phyloP scores from a whole-genome alignment of 2,888 invertebrate species.

The Myopa testacea region DNA sequence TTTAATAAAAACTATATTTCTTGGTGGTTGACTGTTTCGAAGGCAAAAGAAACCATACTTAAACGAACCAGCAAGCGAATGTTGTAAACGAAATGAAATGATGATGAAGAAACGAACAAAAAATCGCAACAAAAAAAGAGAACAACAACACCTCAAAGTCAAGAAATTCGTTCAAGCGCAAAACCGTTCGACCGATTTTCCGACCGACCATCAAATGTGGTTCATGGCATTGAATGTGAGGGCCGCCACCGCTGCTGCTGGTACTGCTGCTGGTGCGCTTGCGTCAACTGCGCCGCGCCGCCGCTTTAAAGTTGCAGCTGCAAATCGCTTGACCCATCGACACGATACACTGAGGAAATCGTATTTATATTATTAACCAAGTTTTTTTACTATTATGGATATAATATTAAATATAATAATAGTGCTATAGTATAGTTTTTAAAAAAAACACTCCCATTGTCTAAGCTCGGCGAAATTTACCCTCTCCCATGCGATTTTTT shows the following conservation, averaged over 20 bases:
- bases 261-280: conserved; percentile 18
- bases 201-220: conserved; percentile 42
- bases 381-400: neutral
- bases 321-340: neutral
- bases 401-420: too few species aligned
- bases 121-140: conserved; percentile 31
- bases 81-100: conserved; percentile 23
- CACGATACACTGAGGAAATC: neutral
- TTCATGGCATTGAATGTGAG: conserved; percentile 51
- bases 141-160: conserved; percentile 53
- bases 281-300: neutral
- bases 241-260: neutral
- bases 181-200: conserved; percentile 41
- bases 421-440: too few species aligned
- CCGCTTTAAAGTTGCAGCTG: conserved; percentile 14
- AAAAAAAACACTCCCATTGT: too few species aligned
- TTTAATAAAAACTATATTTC: conserved; percentile 35
- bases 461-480: too few species aligned
- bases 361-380: neutral
- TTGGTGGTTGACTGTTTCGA: conserved; percentile 48
- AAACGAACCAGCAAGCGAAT: neutral
- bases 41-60: conserved; percentile 27
- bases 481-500: too few species aligned
- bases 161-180: conserved; percentile 59
- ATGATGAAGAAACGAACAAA: conserved; percentile 42